These are phyloP conservation scores for Leptobrachium ailaonicum DNA, from an alignment of 2,113 vertebrate species.

Conservation along the genomic window DNA sequence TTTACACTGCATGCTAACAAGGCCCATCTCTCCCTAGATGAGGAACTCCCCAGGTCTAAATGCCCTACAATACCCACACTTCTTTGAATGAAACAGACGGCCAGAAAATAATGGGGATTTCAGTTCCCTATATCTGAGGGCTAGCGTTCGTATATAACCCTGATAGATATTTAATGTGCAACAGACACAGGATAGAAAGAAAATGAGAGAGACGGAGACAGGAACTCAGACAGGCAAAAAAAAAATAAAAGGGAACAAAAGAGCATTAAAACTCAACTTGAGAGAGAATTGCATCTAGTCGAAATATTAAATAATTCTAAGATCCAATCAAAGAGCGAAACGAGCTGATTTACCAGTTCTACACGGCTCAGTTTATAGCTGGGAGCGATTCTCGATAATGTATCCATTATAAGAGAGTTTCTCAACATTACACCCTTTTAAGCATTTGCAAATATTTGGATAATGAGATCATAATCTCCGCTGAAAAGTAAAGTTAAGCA, in stretches of 20 bases:
- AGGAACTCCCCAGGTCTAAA: no score
- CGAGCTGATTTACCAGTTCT: conserved; percentile 49
- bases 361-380: background rate
- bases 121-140: no score
- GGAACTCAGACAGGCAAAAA: background rate
- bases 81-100: no score
- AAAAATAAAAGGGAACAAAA: background rate
- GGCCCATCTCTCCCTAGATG: no score
- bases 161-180: no score
- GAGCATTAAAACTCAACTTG: background rate
- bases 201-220: background rate
- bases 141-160: no score
- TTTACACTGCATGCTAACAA: no score
- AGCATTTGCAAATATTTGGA: conserved; percentile 47
- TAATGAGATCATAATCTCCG: conserved; percentile 47
- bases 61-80: no score
- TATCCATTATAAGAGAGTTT: conserved; percentile 8
- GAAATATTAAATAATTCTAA: background rate
- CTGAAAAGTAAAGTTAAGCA: conserved; percentile 21
- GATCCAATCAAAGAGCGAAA: background rate
- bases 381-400: conserved; percentile 5
- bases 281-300: background rate
- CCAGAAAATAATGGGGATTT: no score
- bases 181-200: conserved; percentile 51
- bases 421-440: conserved; percentile 36